Evolutionary conservation across 2,888 invertebrate genomes (phyloP).

Genomic region (Sialis fuliginosa): DNA sequence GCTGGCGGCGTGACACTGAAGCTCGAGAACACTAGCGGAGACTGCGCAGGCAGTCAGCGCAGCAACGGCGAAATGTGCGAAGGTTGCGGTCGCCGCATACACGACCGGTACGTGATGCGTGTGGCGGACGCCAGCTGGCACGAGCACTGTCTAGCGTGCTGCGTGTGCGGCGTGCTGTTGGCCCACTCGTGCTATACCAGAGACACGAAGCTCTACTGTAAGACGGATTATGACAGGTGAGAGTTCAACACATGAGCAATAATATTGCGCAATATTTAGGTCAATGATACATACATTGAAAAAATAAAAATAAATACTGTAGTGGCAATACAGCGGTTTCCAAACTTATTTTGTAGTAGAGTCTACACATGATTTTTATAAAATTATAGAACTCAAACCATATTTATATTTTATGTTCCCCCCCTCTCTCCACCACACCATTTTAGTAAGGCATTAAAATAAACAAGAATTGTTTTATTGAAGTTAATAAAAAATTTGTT

Average conservation of each 20-base stretch:
- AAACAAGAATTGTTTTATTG: too few species aligned
- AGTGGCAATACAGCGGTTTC: too few species aligned
- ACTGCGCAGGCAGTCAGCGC: conserved; percentile 18
- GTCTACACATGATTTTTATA: too few species aligned
- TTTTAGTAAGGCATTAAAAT: too few species aligned
- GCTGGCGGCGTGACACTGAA: neutral
- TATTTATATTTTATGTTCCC: too few species aligned
- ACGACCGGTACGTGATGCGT: conserved; percentile 87
- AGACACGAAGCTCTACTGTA: conserved; percentile 90
- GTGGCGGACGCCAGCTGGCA: conserved; percentile 93
- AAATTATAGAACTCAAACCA: too few species aligned
- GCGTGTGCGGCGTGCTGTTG: conserved; percentile 79
- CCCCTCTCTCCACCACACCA: too few species aligned
- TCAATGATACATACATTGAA: neutral
- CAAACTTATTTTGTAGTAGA: too few species aligned
- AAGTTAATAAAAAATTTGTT: too few species aligned
- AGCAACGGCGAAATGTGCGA: conserved; percentile 81
- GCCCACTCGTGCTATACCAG: conserved; percentile 89
- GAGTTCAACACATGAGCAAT: conserved; percentile 6
- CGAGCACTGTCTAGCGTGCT: conserved; percentile 89
- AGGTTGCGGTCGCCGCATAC: conserved; percentile 87
- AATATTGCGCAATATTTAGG: neutral
- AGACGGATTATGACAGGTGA: conserved; percentile 92
- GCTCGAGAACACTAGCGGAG: neutral
- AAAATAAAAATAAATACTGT: too few species aligned